Base-by-base conservation (phyloP, 2,888 invertebrate genomes). In the Ectemnius cavifrons region DNA sequence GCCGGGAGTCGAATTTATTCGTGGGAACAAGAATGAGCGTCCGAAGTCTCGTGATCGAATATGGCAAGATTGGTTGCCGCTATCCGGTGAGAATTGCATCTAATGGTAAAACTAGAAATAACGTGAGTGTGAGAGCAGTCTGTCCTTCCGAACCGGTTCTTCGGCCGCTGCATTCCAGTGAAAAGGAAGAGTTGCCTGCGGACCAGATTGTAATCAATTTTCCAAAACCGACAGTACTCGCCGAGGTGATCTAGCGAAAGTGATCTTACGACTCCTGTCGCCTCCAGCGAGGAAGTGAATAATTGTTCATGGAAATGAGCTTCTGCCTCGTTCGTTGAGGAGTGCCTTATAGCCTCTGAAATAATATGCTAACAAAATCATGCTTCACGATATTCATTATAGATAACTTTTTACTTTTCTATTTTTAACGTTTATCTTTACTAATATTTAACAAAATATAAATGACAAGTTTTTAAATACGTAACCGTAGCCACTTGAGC, bases 101-200 rank as follows among this genome's bases (percentile, higher is more conserved):
- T 20, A 16, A 20, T 58, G n/a, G 2, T 52, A 37, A 37, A 72
- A 63, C 62, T 4, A 47, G 23, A 14, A 23, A 58, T 20, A 23
- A 60, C 20, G 37, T 6, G 49, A 18, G 16, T 18, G 23, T 46
- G 27, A 13, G 65, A 58, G 71, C 57, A 63, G 56, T 56, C 58
- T 49, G 27, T 6, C 13, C 5, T 16, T 8, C 20, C 61, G 58
- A 84, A 84, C 83, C 79, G 77, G 85, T 85, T 83, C 28, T 47
- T 57, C 14, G 20, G 56, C 46, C 18, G 27, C 37, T 58, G 70
- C 73, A 77, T 81, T 75, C 78, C 73, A 45, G 46, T 76, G 69
- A 77, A 85, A 85, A 83, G 82, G 71, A 75, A 80, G 68, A 79
- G 75, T 77, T 73, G 56, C 61, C 4, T 64, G 71, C 49, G 61